Percentiles rank a stretch among this genome's conserved stretches.
These are phyloP conservation scores for Lepilemur septentrionalis DNA, from an alignment of 2,797 vertebrate species.

Conservation along the genomic window DNA sequence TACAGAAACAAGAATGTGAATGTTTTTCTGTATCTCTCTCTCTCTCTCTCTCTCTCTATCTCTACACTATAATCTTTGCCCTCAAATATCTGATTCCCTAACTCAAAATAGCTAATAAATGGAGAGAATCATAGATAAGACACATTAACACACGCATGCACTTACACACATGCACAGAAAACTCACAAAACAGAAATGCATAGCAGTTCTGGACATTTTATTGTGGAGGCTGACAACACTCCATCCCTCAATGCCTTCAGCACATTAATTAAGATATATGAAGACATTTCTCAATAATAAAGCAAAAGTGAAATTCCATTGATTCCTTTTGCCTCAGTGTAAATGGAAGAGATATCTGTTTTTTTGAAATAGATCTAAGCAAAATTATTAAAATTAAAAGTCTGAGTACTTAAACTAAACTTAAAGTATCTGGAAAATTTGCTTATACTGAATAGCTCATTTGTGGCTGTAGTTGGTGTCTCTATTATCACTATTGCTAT, in stretches of 20 bases:
- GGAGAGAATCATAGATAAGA: neutral
- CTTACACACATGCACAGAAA: neutral
- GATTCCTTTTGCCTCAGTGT: neutral
- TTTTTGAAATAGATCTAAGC: neutral
- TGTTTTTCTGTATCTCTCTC: neutral
- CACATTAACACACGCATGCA: neutral
- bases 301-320: neutral
- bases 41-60: neutral
- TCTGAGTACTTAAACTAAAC: neutral
- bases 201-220: neutral
- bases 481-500: neutral
- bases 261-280: neutral
- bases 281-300: neutral
- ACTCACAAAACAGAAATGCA: neutral
- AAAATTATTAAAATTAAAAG: slow-evolving; percentile 12
- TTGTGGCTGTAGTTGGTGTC: neutral
- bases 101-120: neutral
- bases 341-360: neutral
- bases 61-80: neutral
- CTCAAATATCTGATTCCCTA: neutral
- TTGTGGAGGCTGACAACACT: neutral
- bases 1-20: neutral
- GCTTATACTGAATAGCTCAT: neutral
- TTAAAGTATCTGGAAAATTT: neutral
- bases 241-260: neutral